Evolutionary conservation across 2,113 vertebrate genomes (phyloP).

Genomic region (Nesoenas mayeri): DNA sequence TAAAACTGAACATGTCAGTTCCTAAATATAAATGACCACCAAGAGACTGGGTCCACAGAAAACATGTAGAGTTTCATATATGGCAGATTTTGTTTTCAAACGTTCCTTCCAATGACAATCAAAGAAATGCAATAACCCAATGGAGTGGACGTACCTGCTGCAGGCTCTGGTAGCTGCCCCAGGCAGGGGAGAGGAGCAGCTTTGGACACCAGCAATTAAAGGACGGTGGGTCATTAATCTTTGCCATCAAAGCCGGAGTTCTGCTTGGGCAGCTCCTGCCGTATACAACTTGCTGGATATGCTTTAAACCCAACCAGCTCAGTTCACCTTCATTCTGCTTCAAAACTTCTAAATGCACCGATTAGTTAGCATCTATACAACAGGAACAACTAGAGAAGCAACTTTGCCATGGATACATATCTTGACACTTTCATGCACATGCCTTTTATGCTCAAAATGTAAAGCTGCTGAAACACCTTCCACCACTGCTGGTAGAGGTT

Average conservation of each 20-base stretch:
- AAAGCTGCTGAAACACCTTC: background rate
- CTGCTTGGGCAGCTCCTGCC: constrained; percentile 3
- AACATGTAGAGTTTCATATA: constrained; percentile 14
- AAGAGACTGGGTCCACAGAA: constrained; percentile 37
- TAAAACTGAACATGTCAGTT: constrained; percentile 58
- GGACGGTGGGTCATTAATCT: constrained; percentile 59
- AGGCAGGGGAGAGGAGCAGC: constrained; percentile 24
- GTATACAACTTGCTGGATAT: background rate
- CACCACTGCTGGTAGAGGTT: background rate
- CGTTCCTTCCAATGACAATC: background rate
- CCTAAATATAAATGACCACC: constrained; percentile 51
- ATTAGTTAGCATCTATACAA: background rate
- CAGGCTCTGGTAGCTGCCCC: constrained; percentile 31
- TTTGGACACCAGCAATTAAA: constrained; percentile 48
- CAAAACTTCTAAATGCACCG: background rate
- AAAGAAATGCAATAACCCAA: constrained; percentile 30
- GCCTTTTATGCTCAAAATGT: background rate
- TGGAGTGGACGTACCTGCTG: constrained; percentile 36
- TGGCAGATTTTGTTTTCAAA: constrained; percentile 8
- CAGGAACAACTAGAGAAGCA: background rate
- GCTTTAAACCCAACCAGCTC: background rate
- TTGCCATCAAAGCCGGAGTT: constrained; percentile 50
- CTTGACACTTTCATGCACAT: background rate
- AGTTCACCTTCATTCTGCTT: background rate
- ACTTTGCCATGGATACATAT: background rate